Evolutionary conservation across 64 coral and sea anemone genomes (phyloP).

Genomic region (Montipora sp.): DNA sequence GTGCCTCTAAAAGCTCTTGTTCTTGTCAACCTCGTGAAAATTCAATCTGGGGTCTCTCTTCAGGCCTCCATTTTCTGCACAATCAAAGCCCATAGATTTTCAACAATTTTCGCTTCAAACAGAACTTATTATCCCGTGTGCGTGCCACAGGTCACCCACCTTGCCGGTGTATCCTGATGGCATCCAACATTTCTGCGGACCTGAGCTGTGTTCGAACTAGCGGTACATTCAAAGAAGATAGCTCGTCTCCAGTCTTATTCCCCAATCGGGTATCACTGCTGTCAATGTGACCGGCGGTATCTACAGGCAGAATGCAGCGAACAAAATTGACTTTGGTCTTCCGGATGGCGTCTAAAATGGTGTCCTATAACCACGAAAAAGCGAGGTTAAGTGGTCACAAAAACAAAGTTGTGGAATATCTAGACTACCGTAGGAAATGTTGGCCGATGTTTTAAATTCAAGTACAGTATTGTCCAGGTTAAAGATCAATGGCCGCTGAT

Average conservation of each 20-base stretch:
- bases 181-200: conserved; percentile 89
- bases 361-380: conserved; percentile 69
- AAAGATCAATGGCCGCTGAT: too few relatives aligned
- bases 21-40: too few relatives aligned
- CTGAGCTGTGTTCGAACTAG: conserved; percentile 83
- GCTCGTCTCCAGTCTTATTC: conserved; percentile 51
- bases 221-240: conserved; percentile 80
- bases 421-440: too few relatives aligned
- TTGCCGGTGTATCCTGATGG: conserved; percentile 95
- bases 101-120: too few relatives aligned
- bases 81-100: too few relatives aligned
- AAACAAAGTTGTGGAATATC: too few relatives aligned
- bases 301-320: conserved; percentile 89
- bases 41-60: too few relatives aligned
- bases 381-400: not conserved
- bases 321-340: conserved; percentile 98
- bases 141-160: conserved; percentile 44
- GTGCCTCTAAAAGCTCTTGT: too few relatives aligned
- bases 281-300: conserved; percentile 68
- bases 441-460: too few relatives aligned
- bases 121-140: too few relatives aligned
- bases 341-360: conserved; percentile 91
- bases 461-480: too few relatives aligned
- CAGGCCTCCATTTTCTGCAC: too few relatives aligned
- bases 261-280: conserved; percentile 43